phyloP scores from a whole-genome alignment of 2,888 invertebrate species.

The Eristalinus sepulchralis region DNA sequence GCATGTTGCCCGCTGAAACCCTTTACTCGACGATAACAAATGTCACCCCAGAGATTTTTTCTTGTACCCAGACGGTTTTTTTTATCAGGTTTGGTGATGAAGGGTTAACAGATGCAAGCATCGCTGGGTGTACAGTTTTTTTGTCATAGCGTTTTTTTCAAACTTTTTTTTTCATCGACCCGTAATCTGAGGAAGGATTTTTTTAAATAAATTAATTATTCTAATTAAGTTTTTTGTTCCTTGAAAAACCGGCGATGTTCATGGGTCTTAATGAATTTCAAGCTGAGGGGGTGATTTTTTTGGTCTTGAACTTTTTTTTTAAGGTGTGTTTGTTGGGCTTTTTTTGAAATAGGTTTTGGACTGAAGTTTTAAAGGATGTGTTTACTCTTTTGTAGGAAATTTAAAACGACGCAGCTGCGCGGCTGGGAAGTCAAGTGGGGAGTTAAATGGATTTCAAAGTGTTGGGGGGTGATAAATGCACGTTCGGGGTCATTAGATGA shows the following conservation, averaged over 20 bases:
- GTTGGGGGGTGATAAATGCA: slow-evolving; percentile 41
- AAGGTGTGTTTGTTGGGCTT: not conserved
- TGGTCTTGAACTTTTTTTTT: not conserved
- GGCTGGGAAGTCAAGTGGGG: not conserved
- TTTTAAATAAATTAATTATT: slow-evolving; percentile 67
- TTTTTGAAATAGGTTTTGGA: not conserved
- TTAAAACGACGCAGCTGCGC: not conserved
- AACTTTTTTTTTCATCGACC: slow-evolving; percentile 3
- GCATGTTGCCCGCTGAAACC: not conserved
- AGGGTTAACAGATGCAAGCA: not conserved
- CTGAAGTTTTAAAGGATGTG: not conserved
- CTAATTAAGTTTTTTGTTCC: slow-evolving; percentile 63
- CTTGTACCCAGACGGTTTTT: not conserved
- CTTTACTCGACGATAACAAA: not conserved
- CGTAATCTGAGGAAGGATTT: slow-evolving; percentile 53
- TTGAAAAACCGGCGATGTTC: slow-evolving; percentile 39
- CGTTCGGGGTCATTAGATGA: slow-evolving; percentile 10
- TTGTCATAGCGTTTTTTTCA: not conserved
- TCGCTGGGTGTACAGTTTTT: not conserved
- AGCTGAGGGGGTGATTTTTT: not conserved
- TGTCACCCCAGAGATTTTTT: not conserved
- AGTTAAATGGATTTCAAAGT: slow-evolving; percentile 35
- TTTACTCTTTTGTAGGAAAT: not conserved
- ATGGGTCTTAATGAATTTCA: not conserved
- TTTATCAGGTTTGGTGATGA: not conserved